A percentile compares a stretch with the other conserved stretches of the same genome.
Evolutionary conservation across 2,888 invertebrate genomes (phyloP).

Genomic region (Yponomeuta evonymella): DNA sequence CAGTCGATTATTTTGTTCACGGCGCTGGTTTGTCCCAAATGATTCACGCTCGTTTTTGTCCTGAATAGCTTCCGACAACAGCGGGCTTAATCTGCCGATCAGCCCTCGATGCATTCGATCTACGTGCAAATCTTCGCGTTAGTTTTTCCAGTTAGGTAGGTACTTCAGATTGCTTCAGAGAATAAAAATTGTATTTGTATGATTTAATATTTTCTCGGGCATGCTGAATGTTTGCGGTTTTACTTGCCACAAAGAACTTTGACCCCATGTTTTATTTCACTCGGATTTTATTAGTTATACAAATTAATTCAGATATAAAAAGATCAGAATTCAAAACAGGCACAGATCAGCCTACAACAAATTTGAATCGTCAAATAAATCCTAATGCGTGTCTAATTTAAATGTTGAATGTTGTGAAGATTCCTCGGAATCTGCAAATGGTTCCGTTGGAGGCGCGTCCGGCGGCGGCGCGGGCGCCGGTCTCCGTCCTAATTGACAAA

Average conservation of each 20-base stretch:
- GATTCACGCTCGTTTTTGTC: not conserved
- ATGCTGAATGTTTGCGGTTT: too few species aligned
- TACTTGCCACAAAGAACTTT: too few species aligned
- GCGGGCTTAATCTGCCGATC: not conserved
- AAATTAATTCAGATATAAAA: not conserved
- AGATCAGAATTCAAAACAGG: not conserved
- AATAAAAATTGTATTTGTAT: too few species aligned
- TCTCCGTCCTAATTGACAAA: slow-evolving; percentile 9
- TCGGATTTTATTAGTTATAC: too few species aligned
- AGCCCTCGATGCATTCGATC: not conserved
- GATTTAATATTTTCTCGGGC: too few species aligned
- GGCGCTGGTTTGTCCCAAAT: not conserved
- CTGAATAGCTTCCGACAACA: not conserved
- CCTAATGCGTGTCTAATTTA: not conserved
- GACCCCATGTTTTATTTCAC: too few species aligned
- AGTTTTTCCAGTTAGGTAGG: too few species aligned
- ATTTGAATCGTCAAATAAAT: not conserved
- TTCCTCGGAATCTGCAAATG: not conserved
- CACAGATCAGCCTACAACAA: not conserved
- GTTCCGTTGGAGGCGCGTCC: not conserved
- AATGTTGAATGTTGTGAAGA: not conserved
- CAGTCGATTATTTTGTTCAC: too few species aligned
- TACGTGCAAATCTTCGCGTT: not conserved
- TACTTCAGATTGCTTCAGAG: too few species aligned
- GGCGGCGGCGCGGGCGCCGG: not conserved